Evolutionary conservation across 2,888 invertebrate genomes (phyloP).

Genomic region (Morpho achilles): DNA sequence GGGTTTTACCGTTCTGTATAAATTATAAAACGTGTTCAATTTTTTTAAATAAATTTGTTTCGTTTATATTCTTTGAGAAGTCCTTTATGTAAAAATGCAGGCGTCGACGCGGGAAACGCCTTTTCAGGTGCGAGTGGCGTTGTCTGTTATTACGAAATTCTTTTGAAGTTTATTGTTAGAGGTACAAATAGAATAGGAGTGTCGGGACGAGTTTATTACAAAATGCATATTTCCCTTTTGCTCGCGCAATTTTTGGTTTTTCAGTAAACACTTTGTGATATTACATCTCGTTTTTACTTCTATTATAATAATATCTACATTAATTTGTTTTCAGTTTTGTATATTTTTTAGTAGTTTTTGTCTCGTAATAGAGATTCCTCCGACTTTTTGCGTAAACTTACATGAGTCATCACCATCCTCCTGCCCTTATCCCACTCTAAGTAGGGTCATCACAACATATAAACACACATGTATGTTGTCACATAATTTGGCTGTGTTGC

Average conservation of each 20-base stretch:
- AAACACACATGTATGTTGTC: too few relatives aligned
- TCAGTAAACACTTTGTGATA: not conserved
- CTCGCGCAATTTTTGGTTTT: slow-evolving; percentile 3
- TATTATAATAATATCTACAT: not conserved
- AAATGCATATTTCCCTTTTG: slow-evolving; percentile 19
- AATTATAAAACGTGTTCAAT: not conserved
- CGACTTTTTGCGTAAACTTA: too few relatives aligned
- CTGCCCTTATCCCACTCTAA: too few relatives aligned
- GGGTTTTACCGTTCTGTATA: not conserved
- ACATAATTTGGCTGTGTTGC: too few relatives aligned
- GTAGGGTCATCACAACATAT: too few relatives aligned
- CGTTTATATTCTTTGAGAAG: not conserved
- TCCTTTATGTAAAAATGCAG: slow-evolving; percentile 2
- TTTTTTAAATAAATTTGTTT: not conserved
- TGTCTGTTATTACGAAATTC: slow-evolving; percentile 25
- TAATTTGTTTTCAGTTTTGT: too few relatives aligned
- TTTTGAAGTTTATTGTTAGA: slow-evolving; percentile 24
- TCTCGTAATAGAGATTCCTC: too few relatives aligned
- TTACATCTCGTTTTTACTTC: not conserved
- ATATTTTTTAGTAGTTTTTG: too few relatives aligned
- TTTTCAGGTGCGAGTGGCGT: slow-evolving; percentile 23
- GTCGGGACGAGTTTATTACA: slow-evolving; percentile 18
- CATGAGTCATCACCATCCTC: too few relatives aligned
- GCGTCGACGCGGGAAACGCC: slow-evolving; percentile 9
- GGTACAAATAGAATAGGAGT: slow-evolving; percentile 24